A percentile compares a stretch with the other conserved stretches of the same genome.
Conservation (phyloP, 1,140 invertebrate genomes). For the Babylonia areolata region DNA sequence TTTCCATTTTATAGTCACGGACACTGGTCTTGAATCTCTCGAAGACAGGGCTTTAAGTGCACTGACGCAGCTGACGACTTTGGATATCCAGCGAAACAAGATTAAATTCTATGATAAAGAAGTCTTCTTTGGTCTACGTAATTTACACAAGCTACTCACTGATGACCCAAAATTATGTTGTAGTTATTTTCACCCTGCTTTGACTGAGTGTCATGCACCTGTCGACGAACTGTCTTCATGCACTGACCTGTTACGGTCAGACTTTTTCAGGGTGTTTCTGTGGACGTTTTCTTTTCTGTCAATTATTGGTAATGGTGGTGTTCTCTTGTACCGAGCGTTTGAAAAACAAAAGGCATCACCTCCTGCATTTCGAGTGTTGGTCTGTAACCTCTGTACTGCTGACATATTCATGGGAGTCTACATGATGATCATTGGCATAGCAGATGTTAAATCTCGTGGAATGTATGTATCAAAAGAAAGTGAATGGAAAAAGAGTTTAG, state of each 20-base stretch:
- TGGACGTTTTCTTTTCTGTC: slow-evolving; percentile 51
- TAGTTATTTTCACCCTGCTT: slow-evolving; percentile 16
- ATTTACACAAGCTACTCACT: slow-evolving; percentile 40
- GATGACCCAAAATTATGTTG: slow-evolving; percentile 54
- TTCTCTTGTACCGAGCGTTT: slow-evolving; percentile 44
- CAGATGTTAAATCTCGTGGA: no score
- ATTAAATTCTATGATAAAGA: slow-evolving; percentile 29
- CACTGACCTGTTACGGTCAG: background rate
- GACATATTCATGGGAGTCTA: no score
- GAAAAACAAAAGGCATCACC: slow-evolving; percentile 22
- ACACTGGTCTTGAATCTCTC: slow-evolving; percentile 13
- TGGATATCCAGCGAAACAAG: slow-evolving; percentile 41
- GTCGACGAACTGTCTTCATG: slow-evolving; percentile 55
- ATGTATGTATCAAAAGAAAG: no score
- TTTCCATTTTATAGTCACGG: slow-evolving; percentile 24
- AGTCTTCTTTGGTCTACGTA: slow-evolving; percentile 40
- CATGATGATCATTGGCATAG: no score
- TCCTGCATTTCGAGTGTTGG: no score
- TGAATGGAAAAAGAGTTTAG: no score
- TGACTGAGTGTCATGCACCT: slow-evolving; percentile 47
- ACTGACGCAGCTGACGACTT: slow-evolving; percentile 11
- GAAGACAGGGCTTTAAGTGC: slow-evolving; percentile 18
- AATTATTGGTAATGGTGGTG: slow-evolving; percentile 50
- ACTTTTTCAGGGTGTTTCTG: slow-evolving; percentile 42
- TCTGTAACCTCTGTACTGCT: no score